Evolutionary conservation across 2,113 vertebrate genomes (phyloP).

Genomic region (Archocentrus centrarchus): DNA sequence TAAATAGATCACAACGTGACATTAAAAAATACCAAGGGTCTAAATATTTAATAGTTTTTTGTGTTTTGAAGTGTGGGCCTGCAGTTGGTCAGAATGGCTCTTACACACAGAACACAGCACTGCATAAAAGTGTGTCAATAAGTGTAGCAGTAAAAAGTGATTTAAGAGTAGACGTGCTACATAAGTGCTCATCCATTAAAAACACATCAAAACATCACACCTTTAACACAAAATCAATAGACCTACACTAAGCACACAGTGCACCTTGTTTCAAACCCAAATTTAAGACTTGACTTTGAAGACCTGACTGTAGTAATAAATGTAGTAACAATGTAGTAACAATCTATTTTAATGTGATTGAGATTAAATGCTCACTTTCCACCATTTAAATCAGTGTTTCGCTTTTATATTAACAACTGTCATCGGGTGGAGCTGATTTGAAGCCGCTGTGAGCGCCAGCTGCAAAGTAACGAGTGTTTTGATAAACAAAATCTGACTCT

Average conservation of each 20-base stretch:
- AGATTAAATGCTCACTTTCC: neutral
- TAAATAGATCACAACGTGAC: no score
- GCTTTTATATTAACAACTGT: neutral
- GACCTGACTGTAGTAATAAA: neutral
- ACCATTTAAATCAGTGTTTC: neutral
- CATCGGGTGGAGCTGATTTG: neutral
- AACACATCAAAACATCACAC: fast-evolving
- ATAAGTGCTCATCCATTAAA: neutral
- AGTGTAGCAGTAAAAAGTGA: neutral
- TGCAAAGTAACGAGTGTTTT: neutral
- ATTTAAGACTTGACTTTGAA: neutral
- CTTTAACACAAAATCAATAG: neutral
- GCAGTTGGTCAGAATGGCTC: no score
- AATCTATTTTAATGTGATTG: neutral
- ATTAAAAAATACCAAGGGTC: no score
- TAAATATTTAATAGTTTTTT: no score
- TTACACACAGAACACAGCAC: fast-evolving
- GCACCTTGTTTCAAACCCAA: neutral
- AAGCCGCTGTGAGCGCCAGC: neutral
- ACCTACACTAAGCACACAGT: neutral
- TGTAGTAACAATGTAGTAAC: neutral
- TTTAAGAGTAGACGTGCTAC: neutral
- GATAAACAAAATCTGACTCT: neutral
- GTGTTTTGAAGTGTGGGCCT: no score
- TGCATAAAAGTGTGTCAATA: neutral